phyloP scores from a whole-genome alignment of 2,888 invertebrate species.

The Frankliniella fusca region DNA sequence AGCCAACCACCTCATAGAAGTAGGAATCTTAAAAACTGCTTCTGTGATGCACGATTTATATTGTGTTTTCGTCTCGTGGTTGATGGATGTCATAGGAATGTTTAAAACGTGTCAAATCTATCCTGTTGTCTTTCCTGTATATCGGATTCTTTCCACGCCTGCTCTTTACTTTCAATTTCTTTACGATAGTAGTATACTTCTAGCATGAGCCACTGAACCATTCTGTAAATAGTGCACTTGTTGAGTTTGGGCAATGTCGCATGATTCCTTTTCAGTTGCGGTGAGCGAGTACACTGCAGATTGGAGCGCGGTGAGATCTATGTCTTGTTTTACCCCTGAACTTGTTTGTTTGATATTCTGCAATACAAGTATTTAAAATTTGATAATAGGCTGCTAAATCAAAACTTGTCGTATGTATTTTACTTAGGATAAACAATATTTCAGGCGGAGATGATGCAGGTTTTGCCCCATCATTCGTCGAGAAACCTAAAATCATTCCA shows the following conservation, averaged over 20 bases:
- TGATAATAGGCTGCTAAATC: too few species aligned
- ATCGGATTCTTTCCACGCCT: background rate
- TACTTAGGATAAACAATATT: background rate
- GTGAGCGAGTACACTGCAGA: background rate
- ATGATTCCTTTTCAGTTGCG: background rate
- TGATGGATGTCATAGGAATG: slow-evolving; percentile 13
- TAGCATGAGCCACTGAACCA: slow-evolving; percentile 26
- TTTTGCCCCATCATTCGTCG: slow-evolving; percentile 94
- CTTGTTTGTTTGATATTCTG: too few species aligned
- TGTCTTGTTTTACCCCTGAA: background rate
- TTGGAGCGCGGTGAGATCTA: slow-evolving; percentile 16
- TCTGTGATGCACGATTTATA: slow-evolving; percentile 17
- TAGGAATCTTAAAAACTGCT: slow-evolving; percentile 13
- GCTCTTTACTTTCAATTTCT: slow-evolving; percentile 7
- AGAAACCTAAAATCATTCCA: slow-evolving; percentile 98
- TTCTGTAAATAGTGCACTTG: slow-evolving; percentile 19
- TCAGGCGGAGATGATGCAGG: slow-evolving; percentile 81
- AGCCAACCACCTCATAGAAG: slow-evolving; percentile 4
- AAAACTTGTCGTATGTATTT: background rate
- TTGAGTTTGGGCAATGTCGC: slow-evolving; percentile 22
- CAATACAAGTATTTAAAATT: too few species aligned
- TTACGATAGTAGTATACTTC: slow-evolving; percentile 11
- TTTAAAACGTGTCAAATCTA: background rate
- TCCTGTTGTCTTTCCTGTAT: background rate
- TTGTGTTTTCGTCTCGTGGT: background rate